These are phyloP conservation scores for Pseudorhombus dupliciocellatus DNA, from an alignment of 2,113 vertebrate genomes.

Conservation along the genomic window DNA sequence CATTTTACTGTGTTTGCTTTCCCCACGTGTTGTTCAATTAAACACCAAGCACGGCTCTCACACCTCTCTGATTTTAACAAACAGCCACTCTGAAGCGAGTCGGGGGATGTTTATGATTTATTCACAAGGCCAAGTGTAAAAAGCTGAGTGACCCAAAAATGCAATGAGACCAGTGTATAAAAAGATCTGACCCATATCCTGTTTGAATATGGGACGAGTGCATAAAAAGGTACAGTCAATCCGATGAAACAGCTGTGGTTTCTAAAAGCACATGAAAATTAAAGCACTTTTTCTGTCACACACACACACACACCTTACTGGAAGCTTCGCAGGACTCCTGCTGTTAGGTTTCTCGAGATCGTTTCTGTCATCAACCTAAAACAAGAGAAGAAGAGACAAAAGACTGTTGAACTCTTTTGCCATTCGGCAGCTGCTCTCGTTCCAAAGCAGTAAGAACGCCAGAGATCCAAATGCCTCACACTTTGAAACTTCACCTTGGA, in stretches of 20 bases:
- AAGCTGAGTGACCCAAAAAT: constrained; percentile 65
- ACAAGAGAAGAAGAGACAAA: constrained; percentile 35
- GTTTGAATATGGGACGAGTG: constrained; percentile 45
- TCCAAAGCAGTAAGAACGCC: constrained; percentile 22
- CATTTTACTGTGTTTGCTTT: constrained; percentile 5
- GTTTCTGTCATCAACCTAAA: constrained; percentile 34
- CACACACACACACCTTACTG: not conserved
- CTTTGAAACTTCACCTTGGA: constrained; percentile 7
- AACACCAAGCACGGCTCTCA: constrained; percentile 11
- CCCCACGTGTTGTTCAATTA: constrained; percentile 1
- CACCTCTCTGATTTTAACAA: constrained; percentile 16
- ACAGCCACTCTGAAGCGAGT: constrained; percentile 38
- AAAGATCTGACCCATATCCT: constrained; percentile 71
- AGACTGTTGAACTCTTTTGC: constrained; percentile 3
- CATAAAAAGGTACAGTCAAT: constrained; percentile 52
- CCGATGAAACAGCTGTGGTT: constrained; percentile 40
- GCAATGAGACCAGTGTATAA: constrained; percentile 73
- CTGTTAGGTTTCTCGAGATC: constrained; percentile 15
- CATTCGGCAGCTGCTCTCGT: constrained; percentile 9
- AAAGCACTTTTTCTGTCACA: not conserved
- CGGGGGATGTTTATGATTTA: constrained; percentile 66
- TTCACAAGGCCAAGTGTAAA: constrained; percentile 53
- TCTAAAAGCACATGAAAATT: constrained; percentile 40
- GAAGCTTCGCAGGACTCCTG: not conserved
- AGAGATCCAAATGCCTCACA: not conserved